Evolutionary conservation across 2,113 vertebrate species (phyloP).

Genomic region (Phainopepla nitens): DNA sequence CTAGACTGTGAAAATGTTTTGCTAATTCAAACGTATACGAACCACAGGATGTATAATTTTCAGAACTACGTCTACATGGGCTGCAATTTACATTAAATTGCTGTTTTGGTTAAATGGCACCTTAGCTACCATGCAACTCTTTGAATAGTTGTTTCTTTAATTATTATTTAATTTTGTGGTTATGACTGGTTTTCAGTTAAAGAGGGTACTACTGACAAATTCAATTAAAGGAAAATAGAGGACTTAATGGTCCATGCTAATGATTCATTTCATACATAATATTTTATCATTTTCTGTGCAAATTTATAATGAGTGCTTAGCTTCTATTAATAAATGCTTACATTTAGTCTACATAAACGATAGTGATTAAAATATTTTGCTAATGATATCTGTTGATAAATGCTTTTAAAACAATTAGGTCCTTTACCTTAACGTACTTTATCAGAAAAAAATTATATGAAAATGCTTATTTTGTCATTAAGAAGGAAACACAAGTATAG

Average conservation of each 20-base stretch:
- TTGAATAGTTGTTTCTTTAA: conserved; percentile 90
- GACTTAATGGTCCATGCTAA: conserved; percentile 94
- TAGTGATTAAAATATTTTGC: conserved; percentile 79
- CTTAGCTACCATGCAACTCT: conserved; percentile 83
- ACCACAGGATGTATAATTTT: conserved; percentile 77
- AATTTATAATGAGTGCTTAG: conserved; percentile 84
- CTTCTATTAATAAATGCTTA: conserved; percentile 83
- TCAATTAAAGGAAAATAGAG: conserved; percentile 94
- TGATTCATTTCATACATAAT: conserved; percentile 94
- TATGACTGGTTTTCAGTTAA: conserved; percentile 89
- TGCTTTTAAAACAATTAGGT: conserved; percentile 61
- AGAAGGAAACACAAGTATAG: conserved; percentile 19
- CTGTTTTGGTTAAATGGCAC: conserved; percentile 83
- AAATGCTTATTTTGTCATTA: conserved; percentile 39
- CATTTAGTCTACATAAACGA: conserved; percentile 74
- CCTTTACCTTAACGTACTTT: conserved; percentile 55
- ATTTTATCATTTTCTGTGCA: conserved; percentile 88
- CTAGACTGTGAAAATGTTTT: conserved; percentile 49
- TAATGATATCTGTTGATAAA: conserved; percentile 73
- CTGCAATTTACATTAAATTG: conserved; percentile 88
- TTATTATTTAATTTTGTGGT: conserved; percentile 91
- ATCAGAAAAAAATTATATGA: conserved; percentile 11
- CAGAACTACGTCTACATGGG: conserved; percentile 73
- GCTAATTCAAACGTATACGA: conserved; percentile 74
- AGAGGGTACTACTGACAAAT: conserved; percentile 95